phyloP scores from a whole-genome alignment of 2,888 invertebrate genomes.

The Zaprionus obscuricornis region DNA sequence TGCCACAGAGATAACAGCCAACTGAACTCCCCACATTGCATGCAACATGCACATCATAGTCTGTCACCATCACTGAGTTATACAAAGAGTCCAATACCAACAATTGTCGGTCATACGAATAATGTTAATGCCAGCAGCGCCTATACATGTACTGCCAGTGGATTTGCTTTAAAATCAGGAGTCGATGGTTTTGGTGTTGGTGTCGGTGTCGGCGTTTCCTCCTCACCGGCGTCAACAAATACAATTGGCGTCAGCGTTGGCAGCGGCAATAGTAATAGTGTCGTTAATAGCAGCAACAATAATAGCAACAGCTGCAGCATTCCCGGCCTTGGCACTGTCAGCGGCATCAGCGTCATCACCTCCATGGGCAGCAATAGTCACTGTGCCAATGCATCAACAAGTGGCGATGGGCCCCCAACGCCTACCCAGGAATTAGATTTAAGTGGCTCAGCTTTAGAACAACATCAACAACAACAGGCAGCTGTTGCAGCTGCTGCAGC shows the following conservation, averaged over 20 bases:
- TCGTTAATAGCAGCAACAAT: conserved; percentile 39
- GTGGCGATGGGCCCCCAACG: conserved; percentile 88
- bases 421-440: conserved; percentile 91
- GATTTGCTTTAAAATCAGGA: conserved; percentile 82
- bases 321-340: conserved; percentile 63
- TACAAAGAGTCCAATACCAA: conserved; percentile 81
- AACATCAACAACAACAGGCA: conserved; percentile 59
- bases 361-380: conserved; percentile 73
- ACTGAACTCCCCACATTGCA: conserved; percentile 82
- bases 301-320: conserved; percentile 48
- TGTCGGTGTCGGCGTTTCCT: conserved; percentile 43
- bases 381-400: conserved; percentile 60
- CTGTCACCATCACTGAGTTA: conserved; percentile 82
- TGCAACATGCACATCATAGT: conserved; percentile 81
- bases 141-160: conserved; percentile 81
- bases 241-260: too few relatives aligned
- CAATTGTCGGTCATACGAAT: conserved; percentile 68
- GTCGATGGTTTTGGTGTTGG: conserved; percentile 65
- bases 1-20: conserved; percentile 81
- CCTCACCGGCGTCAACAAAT: conserved; percentile 43
- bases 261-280: conserved; percentile 27
- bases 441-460: conserved; percentile 79
- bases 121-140: conserved; percentile 62
- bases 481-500: conserved; percentile 37
- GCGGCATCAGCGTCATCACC: conserved; percentile 71